Evolutionary conservation across 1,140 invertebrate genomes (phyloP), one percentile per base, ranked within the genome.

Genomic region (Hycleus cichorii): DNA sequence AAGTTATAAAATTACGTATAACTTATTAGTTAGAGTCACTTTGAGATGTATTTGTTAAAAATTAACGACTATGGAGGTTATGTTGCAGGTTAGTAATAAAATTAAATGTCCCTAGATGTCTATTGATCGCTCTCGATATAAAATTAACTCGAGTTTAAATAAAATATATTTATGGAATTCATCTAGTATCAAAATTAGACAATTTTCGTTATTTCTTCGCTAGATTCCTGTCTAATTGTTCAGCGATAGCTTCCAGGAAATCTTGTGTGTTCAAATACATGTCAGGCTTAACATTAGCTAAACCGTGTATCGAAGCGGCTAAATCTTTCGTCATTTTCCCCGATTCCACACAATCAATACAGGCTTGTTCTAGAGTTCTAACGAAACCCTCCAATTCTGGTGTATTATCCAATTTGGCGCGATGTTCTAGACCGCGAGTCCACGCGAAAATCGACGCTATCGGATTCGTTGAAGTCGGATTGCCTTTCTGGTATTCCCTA

Each of bases 321-420:
- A 95, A 77, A 78, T 95, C 92, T 75, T 95, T 95, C 2, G 92
- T 95, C 88, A 94, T 91, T 67, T 86, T 82, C n/a, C 92, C 91
- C 44, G 80, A 79, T 70, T 95, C 90, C 24, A 95, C 89, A 24
- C 87, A 89, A 63, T 93, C 89, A 0, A 95, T 80, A 73, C 92
- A 95, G 1, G 90, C 89, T 69, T 80, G 74, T 68, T 82, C 80
- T 26, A 82, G 66, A 12, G 76, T 70, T 7, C 72, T 57, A 0
- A 78, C 76, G 64, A 81, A 82, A 12, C 79, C 82, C 10, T 77
- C 78, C 40, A 93, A 74, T 39, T 88, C 87, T 0, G 81, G 76
- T 49, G 90, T 94, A 44, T 78, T 76, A 67, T 95, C 92, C 3
- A 95, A 75, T 68, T 88, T 88, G 26, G 89, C 91, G 63, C 92